Percentiles rank a stretch among this genome's conserved stretches.
Conservation (phyloP, 1,140 invertebrate species). For the Drosophila nannoptera region DNA sequence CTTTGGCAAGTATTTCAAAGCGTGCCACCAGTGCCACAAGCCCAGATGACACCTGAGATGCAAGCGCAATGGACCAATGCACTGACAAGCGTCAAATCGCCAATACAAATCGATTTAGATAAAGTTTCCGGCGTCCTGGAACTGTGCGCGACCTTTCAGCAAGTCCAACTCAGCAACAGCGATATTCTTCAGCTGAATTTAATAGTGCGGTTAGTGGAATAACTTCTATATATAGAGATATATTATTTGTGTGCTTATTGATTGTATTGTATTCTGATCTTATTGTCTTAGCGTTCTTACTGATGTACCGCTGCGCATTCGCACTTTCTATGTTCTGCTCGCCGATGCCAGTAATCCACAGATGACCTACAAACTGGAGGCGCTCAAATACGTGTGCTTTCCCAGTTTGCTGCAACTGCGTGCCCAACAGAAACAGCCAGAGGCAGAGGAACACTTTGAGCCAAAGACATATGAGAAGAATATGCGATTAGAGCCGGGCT, state of each 20-base stretch:
- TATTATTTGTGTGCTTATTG: neutral
- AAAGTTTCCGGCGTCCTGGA: conserved; percentile 81
- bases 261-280: neutral
- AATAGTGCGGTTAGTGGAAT: conserved; percentile 79
- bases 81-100: conserved; percentile 80
- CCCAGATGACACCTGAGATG: conserved; percentile 60
- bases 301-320: conserved; percentile 72
- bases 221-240: neutral
- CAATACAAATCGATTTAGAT: conserved; percentile 81
- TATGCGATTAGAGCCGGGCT: conserved; percentile 65
- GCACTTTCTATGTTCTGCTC: conserved; percentile 61
- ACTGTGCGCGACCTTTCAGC: conserved; percentile 81
- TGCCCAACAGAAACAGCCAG: conserved; percentile 19
- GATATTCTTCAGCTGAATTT: conserved; percentile 80
- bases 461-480: conserved; percentile 57
- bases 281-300: conserved; percentile 58
- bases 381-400: conserved; percentile 60
- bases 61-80: conserved; percentile 79
- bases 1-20: conserved; percentile 85
- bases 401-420: conserved; percentile 55
- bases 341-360: conserved; percentile 64
- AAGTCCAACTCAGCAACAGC: conserved; percentile 81
- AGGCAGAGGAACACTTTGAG: conserved; percentile 7
- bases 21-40: conserved; percentile 78
- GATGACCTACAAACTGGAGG: conserved; percentile 64